Conservation (phyloP, 2,888 invertebrate species). For the Atethmia centrago region DNA sequence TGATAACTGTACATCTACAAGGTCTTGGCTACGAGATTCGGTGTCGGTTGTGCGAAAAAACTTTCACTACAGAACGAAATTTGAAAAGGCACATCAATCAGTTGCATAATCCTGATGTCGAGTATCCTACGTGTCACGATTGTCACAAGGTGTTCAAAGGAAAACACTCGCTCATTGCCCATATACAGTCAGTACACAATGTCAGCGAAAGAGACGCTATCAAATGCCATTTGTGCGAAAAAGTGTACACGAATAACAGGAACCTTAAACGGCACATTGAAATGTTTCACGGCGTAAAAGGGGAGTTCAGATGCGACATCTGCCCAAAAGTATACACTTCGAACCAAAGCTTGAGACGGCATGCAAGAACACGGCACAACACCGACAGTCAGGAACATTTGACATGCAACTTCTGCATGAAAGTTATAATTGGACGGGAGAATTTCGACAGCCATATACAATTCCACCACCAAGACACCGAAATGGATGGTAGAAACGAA, state of each 20-base stretch:
- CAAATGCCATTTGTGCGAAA: slow-evolving; percentile 78
- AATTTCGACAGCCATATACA: slow-evolving; percentile 70
- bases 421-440: slow-evolving; percentile 65
- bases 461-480: slow-evolving; percentile 51
- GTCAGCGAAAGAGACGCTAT: slow-evolving; percentile 62
- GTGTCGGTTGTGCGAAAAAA: slow-evolving; percentile 77
- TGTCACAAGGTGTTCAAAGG: slow-evolving; percentile 79
- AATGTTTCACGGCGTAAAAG: slow-evolving; percentile 78
- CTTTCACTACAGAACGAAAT: slow-evolving; percentile 80
- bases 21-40: slow-evolving; percentile 71
- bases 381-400: slow-evolving; percentile 66
- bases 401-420: slow-evolving; percentile 68
- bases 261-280: slow-evolving; percentile 81
- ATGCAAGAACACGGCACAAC: slow-evolving; percentile 72
- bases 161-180: slow-evolving; percentile 76
- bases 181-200: slow-evolving; percentile 76
- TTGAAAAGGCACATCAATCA: slow-evolving; percentile 79
- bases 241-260: slow-evolving; percentile 78
- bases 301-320: slow-evolving; percentile 76
- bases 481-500: slow-evolving; percentile 40
- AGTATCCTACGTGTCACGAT: slow-evolving; percentile 78
- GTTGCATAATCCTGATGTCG: slow-evolving; percentile 78
- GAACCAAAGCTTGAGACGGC: slow-evolving; percentile 80
- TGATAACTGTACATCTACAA: slow-evolving; percentile 82
- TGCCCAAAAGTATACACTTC: slow-evolving; percentile 84